A percentile compares a stretch with the other conserved stretches of the same genome.
phyloP scores from a whole-genome alignment of 2,113 vertebrate species.

The Lepisosteus osseus region DNA sequence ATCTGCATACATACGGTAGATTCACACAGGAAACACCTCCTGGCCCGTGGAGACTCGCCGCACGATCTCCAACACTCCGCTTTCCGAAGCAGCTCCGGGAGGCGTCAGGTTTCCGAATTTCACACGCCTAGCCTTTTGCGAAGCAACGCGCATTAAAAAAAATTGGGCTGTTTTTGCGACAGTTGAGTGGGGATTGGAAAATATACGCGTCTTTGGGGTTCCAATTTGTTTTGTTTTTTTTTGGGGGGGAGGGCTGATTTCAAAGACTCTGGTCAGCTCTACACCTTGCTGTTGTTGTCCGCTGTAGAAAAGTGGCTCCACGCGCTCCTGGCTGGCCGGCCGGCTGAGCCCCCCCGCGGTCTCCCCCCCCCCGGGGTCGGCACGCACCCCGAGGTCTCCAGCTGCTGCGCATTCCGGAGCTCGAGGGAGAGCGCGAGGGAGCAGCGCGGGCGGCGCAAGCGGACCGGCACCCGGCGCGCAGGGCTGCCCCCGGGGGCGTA shows the following conservation, averaged over 20 bases:
- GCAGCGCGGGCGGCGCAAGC: background rate
- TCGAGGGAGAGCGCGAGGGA: background rate
- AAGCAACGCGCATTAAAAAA: no score
- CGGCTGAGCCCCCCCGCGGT: background rate
- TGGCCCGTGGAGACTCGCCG: no score
- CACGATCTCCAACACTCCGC: no score
- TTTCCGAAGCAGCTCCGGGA: no score
- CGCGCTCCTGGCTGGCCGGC: background rate
- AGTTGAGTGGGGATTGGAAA: no score
- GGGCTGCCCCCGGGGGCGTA: background rate
- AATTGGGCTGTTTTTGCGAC: no score
- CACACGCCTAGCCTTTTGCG: no score
- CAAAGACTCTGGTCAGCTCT: background rate
- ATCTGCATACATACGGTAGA: no score
- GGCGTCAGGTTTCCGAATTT: no score
- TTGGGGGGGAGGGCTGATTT: background rate
- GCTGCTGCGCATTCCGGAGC: slow-evolving; percentile 24
- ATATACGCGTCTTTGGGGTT: background rate
- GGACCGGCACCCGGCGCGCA: background rate
- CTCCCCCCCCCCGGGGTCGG: background rate
- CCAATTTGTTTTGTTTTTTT: background rate
- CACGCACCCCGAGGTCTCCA: slow-evolving; percentile 11
- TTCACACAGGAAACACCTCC: no score
- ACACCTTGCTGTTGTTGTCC: background rate
- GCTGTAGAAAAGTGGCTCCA: background rate